Conservation (phyloP, 1,140 invertebrate genomes). For the Eciton burchellii region DNA sequence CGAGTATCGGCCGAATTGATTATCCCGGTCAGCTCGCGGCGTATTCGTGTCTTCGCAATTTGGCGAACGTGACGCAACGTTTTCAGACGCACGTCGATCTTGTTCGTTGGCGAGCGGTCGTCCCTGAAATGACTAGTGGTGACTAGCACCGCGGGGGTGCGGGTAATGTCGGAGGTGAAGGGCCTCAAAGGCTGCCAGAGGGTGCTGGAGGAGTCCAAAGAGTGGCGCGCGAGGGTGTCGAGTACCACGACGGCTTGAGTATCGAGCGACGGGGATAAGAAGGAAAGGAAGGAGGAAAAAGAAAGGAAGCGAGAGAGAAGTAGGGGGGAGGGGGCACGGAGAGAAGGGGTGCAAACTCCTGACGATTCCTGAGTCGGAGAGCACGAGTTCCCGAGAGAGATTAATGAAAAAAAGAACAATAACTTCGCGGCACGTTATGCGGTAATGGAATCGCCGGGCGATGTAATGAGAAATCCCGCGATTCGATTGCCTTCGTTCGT, state of each 20-base stretch:
- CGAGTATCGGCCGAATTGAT: neutral
- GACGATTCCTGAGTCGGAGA: conserved; percentile 70
- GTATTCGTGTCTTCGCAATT: conserved; percentile 35
- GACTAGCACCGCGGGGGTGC: conserved; percentile 49
- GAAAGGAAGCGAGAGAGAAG: neutral
- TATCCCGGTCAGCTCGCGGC: neutral
- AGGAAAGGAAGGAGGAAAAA: conserved; percentile 24
- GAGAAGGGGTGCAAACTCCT: conserved; percentile 55
- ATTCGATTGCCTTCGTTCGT: conserved; percentile 50
- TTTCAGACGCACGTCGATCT: conserved; percentile 64
- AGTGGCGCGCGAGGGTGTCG: conserved; percentile 71
- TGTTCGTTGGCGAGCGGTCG: conserved; percentile 71
- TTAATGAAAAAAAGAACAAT: conserved; percentile 68
- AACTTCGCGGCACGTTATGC: conserved; percentile 58
- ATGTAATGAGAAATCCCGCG: conserved; percentile 54
- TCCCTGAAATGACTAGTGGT: conserved; percentile 73
- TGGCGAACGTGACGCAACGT: conserved; percentile 50
- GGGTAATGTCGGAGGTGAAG: conserved; percentile 69
- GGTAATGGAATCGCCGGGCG: conserved; percentile 60
- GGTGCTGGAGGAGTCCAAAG: conserved; percentile 71
- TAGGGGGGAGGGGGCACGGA: neutral
- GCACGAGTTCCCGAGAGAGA: conserved; percentile 60
- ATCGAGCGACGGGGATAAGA: conserved; percentile 60
- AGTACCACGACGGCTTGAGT: conserved; percentile 78
- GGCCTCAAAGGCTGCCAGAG: conserved; percentile 66